Conservation (phyloP, 2,797 vertebrate species). For the Vipera latastei region DNA sequence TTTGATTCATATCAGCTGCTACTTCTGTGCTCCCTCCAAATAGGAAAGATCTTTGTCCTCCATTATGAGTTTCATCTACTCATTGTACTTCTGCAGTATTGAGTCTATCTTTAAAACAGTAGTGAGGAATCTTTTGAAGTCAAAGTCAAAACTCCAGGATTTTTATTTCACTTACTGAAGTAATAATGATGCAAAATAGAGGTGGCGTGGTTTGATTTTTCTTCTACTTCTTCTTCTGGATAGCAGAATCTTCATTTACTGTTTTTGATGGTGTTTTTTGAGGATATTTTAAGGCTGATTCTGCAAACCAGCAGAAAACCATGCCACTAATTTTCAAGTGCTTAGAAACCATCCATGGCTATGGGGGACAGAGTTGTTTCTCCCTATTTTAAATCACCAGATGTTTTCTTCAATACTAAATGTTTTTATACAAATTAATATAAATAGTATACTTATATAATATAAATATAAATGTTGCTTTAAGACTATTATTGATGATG, state of each 20-base stretch:
- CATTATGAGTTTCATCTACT: neutral
- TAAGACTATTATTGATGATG: neutral
- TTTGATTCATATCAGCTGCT: neutral
- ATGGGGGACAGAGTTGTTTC: neutral
- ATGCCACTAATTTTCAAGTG: neutral
- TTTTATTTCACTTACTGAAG: neutral
- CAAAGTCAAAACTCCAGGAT: neutral
- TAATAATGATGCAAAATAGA: too few species aligned
- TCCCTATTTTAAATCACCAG: neutral
- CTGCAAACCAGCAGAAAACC: too few species aligned
- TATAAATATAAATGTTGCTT: neutral
- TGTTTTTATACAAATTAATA: neutral
- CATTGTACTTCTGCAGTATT: neutral
- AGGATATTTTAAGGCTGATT: too few species aligned
- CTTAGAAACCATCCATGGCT: neutral
- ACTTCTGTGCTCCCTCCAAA: neutral
- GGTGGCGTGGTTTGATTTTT: too few species aligned
- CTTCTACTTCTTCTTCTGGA: too few species aligned
- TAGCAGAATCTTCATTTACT: too few species aligned
- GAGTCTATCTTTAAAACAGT: neutral
- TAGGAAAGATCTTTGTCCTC: neutral
- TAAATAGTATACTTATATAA: neutral
- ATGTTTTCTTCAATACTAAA: neutral
- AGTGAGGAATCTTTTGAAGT: neutral
- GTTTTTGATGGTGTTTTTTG: too few species aligned